Conservation (phyloP, 2,113 vertebrate species). For the Oceanites oceanicus region DNA sequence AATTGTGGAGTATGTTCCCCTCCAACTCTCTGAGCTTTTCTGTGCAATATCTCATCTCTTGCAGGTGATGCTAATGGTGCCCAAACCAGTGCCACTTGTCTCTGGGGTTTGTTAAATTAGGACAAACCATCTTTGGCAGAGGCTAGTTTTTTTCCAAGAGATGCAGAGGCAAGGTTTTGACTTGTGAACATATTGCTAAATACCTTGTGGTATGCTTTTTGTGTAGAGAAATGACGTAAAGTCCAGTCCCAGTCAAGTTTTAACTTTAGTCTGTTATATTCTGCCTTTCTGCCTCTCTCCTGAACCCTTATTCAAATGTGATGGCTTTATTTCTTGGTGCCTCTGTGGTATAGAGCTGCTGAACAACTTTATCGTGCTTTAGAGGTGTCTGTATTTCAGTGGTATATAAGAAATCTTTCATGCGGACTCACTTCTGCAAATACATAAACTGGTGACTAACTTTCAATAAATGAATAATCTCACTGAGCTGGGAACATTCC, state of each 20-base stretch:
- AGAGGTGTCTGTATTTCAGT: background rate
- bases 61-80: background rate
- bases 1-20: background rate
- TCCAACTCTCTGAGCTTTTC: background rate
- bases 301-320: background rate
- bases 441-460: background rate
- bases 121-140: background rate
- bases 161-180: background rate
- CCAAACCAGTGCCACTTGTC: background rate
- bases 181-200: background rate
- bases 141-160: background rate
- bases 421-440: background rate
- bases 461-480: slow-evolving; percentile 41
- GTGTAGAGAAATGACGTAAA: background rate
- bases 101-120: background rate
- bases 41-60: background rate
- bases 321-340: background rate
- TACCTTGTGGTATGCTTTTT: background rate
- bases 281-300: background rate
- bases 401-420: background rate
- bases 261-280: background rate
- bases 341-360: background rate
- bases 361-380: background rate
- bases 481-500: background rate
- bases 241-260: background rate